Evolutionary conservation across 2,797 vertebrate species (phyloP), one percentile per base, ranked within the genome.

Genomic region (Synanceia verrucosa): DNA sequence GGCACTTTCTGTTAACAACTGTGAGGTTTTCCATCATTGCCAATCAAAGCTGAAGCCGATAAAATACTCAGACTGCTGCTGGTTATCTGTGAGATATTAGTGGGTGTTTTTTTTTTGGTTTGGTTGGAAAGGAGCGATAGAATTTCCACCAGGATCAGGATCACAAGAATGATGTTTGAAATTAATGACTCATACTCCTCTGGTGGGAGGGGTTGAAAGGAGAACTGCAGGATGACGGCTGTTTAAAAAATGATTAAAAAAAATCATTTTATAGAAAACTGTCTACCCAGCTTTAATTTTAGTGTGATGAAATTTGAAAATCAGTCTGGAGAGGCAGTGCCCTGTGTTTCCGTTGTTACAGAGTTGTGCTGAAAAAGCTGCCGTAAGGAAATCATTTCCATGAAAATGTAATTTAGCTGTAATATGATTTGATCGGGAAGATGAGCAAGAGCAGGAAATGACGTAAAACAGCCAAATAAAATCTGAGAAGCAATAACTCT

Each of bases 401-500:
- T 31, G 23, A 63, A 68, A 47, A 53, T 5, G 2, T 37, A 37
- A 56, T 56, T 37, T 56, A 3, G n/a, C 11, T n/a, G 1, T 44
- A 29, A 61, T 46, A 13, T 3, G 34, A 78, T 80, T 51, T 70
- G 26, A 79, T 67, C 59, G 55, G 28, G 10, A 29, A 33, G 56
- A 44, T 24, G 4, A n/a, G 23, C 9, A 41, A 53, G 50, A 3
- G 46, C 37, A 73, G 67, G 62, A 74, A 60, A 77, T 70, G 18
- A 71, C 72, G 39, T 37, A 51, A 79, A 11, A 44, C 18, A 24
- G 47, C 29, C 34, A 31, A 76, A 75, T 33, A 61, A 41, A 72
- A 62, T 4, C 28, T 34, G 33, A 62, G 39, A 72, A 73, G 59
- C 16, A 74, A 53, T 34, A 72, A 70, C 9, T 16, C 3, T 33